phyloP scores from a whole-genome alignment of 2,888 invertebrate species.

The Harmothoe impar region DNA sequence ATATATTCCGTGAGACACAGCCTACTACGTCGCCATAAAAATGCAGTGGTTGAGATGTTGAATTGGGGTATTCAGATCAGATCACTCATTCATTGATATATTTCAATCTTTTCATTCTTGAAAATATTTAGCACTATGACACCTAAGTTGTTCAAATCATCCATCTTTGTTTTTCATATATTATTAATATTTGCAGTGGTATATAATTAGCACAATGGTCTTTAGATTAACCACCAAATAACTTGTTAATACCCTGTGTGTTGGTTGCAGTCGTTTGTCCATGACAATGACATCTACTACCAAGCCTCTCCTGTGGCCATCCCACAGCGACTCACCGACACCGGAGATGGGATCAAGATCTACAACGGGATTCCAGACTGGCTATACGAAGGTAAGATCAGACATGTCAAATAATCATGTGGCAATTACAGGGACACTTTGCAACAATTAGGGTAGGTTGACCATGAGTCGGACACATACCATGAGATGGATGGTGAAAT shows the following conservation, averaged over 20 bases:
- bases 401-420: too few species aligned
- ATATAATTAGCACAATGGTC: too few species aligned
- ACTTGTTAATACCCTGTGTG: too few species aligned
- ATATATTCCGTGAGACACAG: background rate
- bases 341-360: slow-evolving; percentile 86
- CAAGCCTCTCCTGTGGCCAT: slow-evolving; percentile 88
- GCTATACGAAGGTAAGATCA: slow-evolving; percentile 95
- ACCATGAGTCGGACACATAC: too few species aligned
- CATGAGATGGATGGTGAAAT: too few species aligned
- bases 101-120: background rate
- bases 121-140: background rate
- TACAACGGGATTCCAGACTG: slow-evolving; percentile 97
- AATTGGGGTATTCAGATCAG: background rate
- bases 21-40: background rate
- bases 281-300: slow-evolving; percentile 92
- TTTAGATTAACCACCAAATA: too few species aligned
- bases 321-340: slow-evolving; percentile 71
- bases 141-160: too few species aligned
- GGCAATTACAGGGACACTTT: background rate
- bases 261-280: slow-evolving; percentile 81
- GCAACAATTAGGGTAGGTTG: background rate
- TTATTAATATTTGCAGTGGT: too few species aligned
- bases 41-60: background rate
- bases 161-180: too few species aligned
- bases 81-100: background rate